phyloP scores from a whole-genome alignment of 2,797 vertebrate genomes.

The Lepilemur septentrionalis region DNA sequence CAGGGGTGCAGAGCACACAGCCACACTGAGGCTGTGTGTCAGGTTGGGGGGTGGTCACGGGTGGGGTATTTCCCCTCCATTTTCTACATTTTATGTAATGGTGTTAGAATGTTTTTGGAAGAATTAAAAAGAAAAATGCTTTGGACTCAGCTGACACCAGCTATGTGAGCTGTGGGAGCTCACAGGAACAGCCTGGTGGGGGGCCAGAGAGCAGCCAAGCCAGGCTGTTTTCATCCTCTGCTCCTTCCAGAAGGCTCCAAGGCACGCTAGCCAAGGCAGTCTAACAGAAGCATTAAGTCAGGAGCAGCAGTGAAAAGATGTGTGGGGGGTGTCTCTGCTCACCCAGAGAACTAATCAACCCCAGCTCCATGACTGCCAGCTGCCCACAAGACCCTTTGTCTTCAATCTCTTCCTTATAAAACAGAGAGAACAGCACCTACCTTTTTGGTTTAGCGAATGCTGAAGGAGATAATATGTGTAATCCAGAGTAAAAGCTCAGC shows the following conservation, averaged over 20 bases:
- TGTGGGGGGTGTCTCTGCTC: not conserved
- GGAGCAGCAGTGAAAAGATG: not conserved
- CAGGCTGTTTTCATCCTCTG: not conserved
- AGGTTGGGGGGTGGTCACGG: not conserved
- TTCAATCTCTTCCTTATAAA: not conserved
- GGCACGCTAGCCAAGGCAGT: not conserved
- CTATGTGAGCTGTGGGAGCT: slow-evolving; percentile 5
- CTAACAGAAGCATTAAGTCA: not conserved
- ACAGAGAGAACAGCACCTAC: not conserved
- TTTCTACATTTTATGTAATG: slow-evolving; percentile 55
- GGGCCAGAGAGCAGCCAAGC: not conserved
- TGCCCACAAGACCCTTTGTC: not conserved
- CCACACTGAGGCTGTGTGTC: not conserved
- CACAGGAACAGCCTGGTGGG: slow-evolving; percentile 14
- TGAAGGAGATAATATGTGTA: not conserved
- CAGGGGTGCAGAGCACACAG: not conserved
- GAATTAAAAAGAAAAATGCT: slow-evolving; percentile 63
- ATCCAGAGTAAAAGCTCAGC: not conserved
- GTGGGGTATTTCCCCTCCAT: not conserved
- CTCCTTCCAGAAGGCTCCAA: slow-evolving; percentile 27
- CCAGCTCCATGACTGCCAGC: not conserved
- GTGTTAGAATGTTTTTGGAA: slow-evolving; percentile 68
- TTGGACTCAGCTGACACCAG: slow-evolving; percentile 50
- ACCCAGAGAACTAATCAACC: not conserved
- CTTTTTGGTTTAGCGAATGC: not conserved